These are phyloP conservation scores for Ophion ventricosus DNA, from an alignment of 2,888 invertebrate species.

Conservation along the genomic window DNA sequence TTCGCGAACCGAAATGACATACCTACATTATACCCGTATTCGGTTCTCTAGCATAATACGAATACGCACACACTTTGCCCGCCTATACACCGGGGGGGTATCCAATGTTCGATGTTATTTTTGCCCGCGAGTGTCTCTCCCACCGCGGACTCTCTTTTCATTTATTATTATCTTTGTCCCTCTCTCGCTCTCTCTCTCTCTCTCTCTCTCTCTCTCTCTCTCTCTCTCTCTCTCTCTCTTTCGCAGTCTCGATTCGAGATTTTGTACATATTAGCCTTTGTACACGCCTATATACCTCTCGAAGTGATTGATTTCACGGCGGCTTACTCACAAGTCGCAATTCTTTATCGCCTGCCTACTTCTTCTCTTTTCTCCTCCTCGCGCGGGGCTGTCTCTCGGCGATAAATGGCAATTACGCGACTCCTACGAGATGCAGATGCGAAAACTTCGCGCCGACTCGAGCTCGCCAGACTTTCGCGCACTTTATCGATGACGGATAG, in stretches of 20 bases:
- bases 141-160: slow-evolving; percentile 19
- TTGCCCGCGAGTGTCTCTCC: slow-evolving; percentile 4
- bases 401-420: slow-evolving; percentile 64
- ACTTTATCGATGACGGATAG: slow-evolving; percentile 10
- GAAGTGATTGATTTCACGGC: slow-evolving; percentile 61
- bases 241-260: slow-evolving; percentile 1
- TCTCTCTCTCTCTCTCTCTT: neutral
- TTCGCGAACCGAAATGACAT: slow-evolving; percentile 80
- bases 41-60: slow-evolving; percentile 69
- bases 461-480: slow-evolving; percentile 1
- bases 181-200: slow-evolving; percentile 4
- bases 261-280: slow-evolving; percentile 28
- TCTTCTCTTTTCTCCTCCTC: slow-evolving; percentile 6
- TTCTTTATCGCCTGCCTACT: slow-evolving; percentile 42
- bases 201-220: neutral
- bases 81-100: no score
- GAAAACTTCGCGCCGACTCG: slow-evolving; percentile 3
- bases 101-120: slow-evolving; percentile 24
- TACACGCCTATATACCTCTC: slow-evolving; percentile 34
- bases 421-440: slow-evolving; percentile 57
- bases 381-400: slow-evolving; percentile 15
- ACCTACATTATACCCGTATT: slow-evolving; percentile 80
- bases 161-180: slow-evolving; percentile 34
- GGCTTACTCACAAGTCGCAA: slow-evolving; percentile 32
- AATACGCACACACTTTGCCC: slow-evolving; percentile 15